Conservation (phyloP, 2,113 vertebrate genomes). For the Agelaius tricolor region DNA sequence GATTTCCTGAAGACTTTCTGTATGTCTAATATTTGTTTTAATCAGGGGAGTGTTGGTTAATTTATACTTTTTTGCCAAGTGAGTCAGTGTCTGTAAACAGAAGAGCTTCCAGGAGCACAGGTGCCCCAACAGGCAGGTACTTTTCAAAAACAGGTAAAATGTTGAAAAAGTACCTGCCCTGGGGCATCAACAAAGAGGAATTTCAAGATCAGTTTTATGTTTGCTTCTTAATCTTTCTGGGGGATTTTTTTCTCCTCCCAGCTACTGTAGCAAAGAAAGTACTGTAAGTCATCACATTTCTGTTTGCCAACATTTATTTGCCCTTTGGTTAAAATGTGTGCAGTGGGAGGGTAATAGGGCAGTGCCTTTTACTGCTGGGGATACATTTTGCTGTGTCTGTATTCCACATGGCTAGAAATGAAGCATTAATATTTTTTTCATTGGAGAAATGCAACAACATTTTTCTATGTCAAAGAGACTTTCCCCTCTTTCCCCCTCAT, state of each 20-base stretch:
- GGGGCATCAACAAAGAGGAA: constrained; percentile 73
- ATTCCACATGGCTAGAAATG: constrained; percentile 63
- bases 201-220: constrained; percentile 77
- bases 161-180: constrained; percentile 67
- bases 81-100: constrained; percentile 26
- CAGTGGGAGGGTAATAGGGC: not conserved
- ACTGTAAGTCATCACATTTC: constrained; percentile 74
- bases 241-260: constrained; percentile 59
- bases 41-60: constrained; percentile 23
- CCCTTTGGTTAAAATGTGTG: constrained; percentile 56
- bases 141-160: constrained; percentile 65
- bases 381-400: constrained; percentile 57
- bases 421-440: constrained; percentile 37
- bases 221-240: constrained; percentile 74
- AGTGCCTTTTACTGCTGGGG: constrained; percentile 67
- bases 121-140: constrained; percentile 19
- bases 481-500: not conserved
- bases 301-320: constrained; percentile 65
- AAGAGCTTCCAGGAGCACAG: not conserved
- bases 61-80: constrained; percentile 28
- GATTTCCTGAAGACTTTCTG: not conserved
- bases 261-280: constrained; percentile 73
- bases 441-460: constrained; percentile 48
- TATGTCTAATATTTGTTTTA: not conserved
- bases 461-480: constrained; percentile 54